phyloP scores from a whole-genome alignment of 2,113 vertebrate species.

The western clawed frog (Xenopus tropicalis) region UCB_Xtro_10.0 CM004443.2:5306501-5307000 shows the following conservation, averaged over 20 bases:
- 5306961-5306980: constrained; percentile 7
- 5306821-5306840: constrained; percentile 46
- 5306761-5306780: constrained; percentile 50
- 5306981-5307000: constrained; percentile 2
- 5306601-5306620: too few relatives aligned
- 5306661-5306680: too few relatives aligned
- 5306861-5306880: constrained; percentile 44
- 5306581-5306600: too few relatives aligned
- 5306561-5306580: too few relatives aligned
- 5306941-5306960: constrained; percentile 5
- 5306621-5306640: too few relatives aligned
- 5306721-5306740: constrained; percentile 42
- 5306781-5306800: constrained; percentile 37
- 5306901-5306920: constrained; percentile 47
- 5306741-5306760: constrained; percentile 47
- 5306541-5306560: too few relatives aligned
- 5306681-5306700: too few relatives aligned
- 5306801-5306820: constrained; percentile 52
- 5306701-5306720: too few relatives aligned
- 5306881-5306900: constrained; percentile 38
- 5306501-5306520: too few relatives aligned
- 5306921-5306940: constrained; percentile 31
- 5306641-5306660: too few relatives aligned
- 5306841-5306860: constrained; percentile 33
- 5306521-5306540: too few relatives aligned